Evolutionary conservation across 1,140 invertebrate genomes (phyloP).

Genomic region (Drosophila equinoxialis): DNA sequence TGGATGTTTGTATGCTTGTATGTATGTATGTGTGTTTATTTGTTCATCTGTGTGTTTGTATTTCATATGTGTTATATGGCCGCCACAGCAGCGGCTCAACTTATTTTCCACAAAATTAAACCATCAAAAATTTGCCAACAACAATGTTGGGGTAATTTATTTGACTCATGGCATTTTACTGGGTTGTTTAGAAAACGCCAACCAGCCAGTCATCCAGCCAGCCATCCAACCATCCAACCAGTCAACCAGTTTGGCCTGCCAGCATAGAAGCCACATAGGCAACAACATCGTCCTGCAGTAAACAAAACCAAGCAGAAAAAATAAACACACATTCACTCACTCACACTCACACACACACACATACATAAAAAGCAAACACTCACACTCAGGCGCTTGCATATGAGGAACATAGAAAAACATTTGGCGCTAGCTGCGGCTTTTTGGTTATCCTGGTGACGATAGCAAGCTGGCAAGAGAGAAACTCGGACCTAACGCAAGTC

Average conservation of each 20-base stretch:
- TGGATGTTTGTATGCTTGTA: slow-evolving; percentile 28
- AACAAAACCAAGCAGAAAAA: slow-evolving; percentile 39
- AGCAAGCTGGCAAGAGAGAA: slow-evolving; percentile 6
- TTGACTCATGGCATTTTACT: slow-evolving; percentile 72
- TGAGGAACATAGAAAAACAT: slow-evolving; percentile 39
- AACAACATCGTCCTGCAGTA: slow-evolving; percentile 42
- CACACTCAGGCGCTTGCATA: slow-evolving; percentile 38
- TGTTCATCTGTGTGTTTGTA: slow-evolving; percentile 43
- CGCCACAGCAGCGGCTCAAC: slow-evolving; percentile 77
- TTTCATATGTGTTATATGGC: slow-evolving; percentile 62
- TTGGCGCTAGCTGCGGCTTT: slow-evolving; percentile 56
- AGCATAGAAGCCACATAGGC: slow-evolving; percentile 47
- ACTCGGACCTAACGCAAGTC: slow-evolving; percentile 9
- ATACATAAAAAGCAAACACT: slow-evolving; percentile 18
- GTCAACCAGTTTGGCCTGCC: slow-evolving; percentile 33
- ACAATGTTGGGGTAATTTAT: slow-evolving; percentile 80
- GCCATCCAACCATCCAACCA: slow-evolving; percentile 26
- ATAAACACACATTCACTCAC: slow-evolving; percentile 26
- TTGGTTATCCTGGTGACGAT: slow-evolving; percentile 61
- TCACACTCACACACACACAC: slow-evolving; percentile 14
- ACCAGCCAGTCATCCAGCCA: slow-evolving; percentile 16
- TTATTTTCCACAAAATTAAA: slow-evolving; percentile 82
- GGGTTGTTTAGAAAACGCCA: slow-evolving; percentile 55
- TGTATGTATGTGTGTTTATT: slow-evolving; percentile 31
- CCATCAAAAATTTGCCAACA: slow-evolving; percentile 81